These are phyloP conservation scores for Thyatira batis DNA, from an alignment of 2,888 invertebrate genomes.

Conservation along the genomic window DNA sequence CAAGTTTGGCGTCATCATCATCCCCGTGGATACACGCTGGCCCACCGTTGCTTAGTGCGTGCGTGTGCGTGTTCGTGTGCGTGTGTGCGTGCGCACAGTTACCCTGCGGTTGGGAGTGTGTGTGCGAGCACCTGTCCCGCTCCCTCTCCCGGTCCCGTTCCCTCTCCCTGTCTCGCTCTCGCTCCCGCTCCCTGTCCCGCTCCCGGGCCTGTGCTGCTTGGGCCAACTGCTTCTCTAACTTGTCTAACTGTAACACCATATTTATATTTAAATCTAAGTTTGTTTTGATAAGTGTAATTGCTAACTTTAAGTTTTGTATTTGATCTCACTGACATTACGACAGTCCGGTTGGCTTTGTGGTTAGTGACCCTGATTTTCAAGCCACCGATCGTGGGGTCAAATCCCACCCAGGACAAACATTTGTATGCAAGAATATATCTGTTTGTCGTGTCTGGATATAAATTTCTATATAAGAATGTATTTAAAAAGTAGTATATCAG, in stretches of 20 bases:
- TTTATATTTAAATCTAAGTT: no score
- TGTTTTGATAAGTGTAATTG: no score
- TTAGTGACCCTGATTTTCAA: no score
- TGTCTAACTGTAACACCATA: conserved; percentile 55
- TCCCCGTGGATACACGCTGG: conserved; percentile 11
- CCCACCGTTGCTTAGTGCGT: conserved; percentile 37
- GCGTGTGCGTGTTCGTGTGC: conserved; percentile 18
- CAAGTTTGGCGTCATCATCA: conserved; percentile 41
- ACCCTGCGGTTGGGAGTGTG: conserved; percentile 9
- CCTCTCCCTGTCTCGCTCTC: conserved; percentile 20
- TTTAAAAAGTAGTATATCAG: no score
- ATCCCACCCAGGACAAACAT: no score
- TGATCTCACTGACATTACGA: no score
- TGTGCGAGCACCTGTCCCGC: conserved; percentile 16
- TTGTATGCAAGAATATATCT: no score
- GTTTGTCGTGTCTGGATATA: no score
- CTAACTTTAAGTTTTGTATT: no score
- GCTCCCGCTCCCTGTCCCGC: conserved; percentile 38
- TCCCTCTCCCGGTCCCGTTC: conserved; percentile 8
- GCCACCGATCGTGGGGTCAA: no score
- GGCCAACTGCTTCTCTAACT: conserved; percentile 60
- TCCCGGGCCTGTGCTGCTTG: conserved; percentile 39
- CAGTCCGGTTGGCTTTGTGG: no score
- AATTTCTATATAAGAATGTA: no score
- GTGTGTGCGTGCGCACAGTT: conserved; percentile 9